A percentile compares a stretch with the other conserved stretches of the same genome.
phyloP scores from a whole-genome alignment of 2,113 vertebrate species.

The Balaenoptera acutorostrata region DNA sequence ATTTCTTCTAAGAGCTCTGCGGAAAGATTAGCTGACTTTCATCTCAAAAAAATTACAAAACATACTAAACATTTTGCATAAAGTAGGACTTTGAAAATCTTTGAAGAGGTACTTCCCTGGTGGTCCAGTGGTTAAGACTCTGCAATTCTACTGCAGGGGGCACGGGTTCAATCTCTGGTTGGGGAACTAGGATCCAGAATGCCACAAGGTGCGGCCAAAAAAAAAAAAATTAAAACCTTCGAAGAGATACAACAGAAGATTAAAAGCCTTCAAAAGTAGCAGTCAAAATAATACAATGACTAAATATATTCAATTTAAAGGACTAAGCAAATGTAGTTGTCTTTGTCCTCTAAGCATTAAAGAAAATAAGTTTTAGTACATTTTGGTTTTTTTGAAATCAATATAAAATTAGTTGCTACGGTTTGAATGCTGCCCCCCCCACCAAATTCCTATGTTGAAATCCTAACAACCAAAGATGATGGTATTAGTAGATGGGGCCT shows the following conservation, averaged over 20 bases:
- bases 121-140: not conserved
- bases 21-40: not conserved
- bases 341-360: not conserved
- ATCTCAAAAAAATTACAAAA: slow-evolving; percentile 16
- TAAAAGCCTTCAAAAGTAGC: not conserved
- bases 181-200: not conserved
- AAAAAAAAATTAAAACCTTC: not conserved
- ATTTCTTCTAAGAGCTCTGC: not conserved
- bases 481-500: not conserved
- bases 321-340: not conserved
- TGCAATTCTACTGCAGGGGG: not conserved
- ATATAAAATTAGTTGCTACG: not conserved
- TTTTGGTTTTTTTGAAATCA: not conserved
- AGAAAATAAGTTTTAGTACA: not conserved
- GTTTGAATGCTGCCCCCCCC: not conserved
- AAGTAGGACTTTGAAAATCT: slow-evolving; percentile 4
- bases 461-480: not conserved
- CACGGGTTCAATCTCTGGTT: not conserved
- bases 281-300: not conserved
- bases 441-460: not conserved
- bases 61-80: not conserved
- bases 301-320: not conserved
- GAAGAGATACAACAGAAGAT: not conserved
- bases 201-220: not conserved
- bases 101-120: not conserved